A percentile compares a stretch with the other conserved stretches of the same genome.
phyloP scores from a whole-genome alignment of 1,140 invertebrate species.

The Belonocnema kinseyi region DNA sequence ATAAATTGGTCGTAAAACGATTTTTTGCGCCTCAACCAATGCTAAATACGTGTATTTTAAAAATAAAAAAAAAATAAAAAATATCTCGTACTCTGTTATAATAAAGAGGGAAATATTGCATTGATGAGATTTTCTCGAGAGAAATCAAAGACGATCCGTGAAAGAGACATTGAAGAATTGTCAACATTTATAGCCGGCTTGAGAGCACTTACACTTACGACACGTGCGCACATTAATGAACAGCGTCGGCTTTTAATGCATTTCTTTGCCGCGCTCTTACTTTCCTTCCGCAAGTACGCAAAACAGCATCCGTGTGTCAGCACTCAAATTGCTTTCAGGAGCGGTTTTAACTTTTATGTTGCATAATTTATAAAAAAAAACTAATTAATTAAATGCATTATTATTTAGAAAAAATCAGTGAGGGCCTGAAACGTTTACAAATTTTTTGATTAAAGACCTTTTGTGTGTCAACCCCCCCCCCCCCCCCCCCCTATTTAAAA shows the following conservation, averaged over 20 bases:
- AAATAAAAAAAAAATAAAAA: not conserved
- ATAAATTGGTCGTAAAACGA: too few relatives aligned
- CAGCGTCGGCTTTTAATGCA: constrained; percentile 8
- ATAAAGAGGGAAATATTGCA: not conserved
- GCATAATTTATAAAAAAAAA: too few relatives aligned
- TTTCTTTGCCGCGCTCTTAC: not conserved
- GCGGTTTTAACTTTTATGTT: too few relatives aligned
- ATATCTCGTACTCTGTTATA: not conserved
- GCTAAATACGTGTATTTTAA: not conserved
- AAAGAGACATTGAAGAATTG: not conserved
- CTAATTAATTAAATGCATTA: too few relatives aligned
- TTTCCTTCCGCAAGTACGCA: not conserved
- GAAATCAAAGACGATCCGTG: not conserved
- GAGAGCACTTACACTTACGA: constrained; percentile 12
- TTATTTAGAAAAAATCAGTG: too few relatives aligned
- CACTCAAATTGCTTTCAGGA: too few relatives aligned
- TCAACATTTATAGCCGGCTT: constrained; percentile 2
- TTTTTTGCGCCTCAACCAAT: not conserved
- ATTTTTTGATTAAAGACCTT: too few relatives aligned
- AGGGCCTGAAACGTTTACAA: too few relatives aligned
- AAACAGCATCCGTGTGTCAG: not conserved
- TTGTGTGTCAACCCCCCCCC: too few relatives aligned
- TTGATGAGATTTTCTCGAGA: not conserved
- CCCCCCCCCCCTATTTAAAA: too few relatives aligned
- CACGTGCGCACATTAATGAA: not conserved